These are phyloP conservation scores for Pocillopora grandis DNA, from an alignment of 92 coral and sea anemone genomes.

Conservation along the genomic window DNA sequence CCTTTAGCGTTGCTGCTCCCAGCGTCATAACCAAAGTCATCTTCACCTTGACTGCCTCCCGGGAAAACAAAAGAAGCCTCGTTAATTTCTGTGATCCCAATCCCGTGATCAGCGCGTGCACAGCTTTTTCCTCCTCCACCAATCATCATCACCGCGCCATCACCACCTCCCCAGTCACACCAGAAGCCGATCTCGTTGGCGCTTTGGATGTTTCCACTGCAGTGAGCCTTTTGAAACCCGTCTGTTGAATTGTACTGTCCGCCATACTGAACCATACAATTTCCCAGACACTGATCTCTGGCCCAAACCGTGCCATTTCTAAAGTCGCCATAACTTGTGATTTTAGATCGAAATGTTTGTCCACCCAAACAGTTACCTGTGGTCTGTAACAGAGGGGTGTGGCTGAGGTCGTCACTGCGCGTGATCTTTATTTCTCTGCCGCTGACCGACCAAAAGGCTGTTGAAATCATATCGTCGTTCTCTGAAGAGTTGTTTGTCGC, in stretches of 20 bases:
- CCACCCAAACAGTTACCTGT: conserved; percentile 37
- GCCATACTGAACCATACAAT: conserved; percentile 34
- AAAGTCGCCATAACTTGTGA: conserved; percentile 49
- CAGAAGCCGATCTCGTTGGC: conserved; percentile 41
- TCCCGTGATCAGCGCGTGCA: conserved; percentile 37
- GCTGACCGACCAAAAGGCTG: conserved; percentile 43
- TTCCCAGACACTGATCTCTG: conserved; percentile 38
- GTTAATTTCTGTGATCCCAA: conserved; percentile 38
- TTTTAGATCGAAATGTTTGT: conserved; percentile 46
- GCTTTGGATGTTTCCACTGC: conserved; percentile 38
- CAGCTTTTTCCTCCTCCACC: conserved; percentile 46
- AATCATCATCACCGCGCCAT: conserved; percentile 49
- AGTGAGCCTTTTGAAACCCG: conserved; percentile 44
- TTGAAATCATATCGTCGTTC: conserved; percentile 48
- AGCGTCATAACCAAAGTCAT: conserved; percentile 40
- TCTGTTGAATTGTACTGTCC: conserved; percentile 43
- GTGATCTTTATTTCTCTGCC: conserved; percentile 47
- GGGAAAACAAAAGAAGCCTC: too few relatives aligned
- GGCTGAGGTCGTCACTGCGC: conserved; percentile 50
- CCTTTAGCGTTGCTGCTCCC: neutral
- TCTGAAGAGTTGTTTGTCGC: conserved; percentile 1
- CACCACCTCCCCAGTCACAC: conserved; percentile 33
- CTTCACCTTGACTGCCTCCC: neutral
- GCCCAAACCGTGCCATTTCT: conserved; percentile 46
- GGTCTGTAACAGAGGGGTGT: conserved; percentile 46